phyloP scores from a whole-genome alignment of 2,113 vertebrate species.

The Epinephelus moara region DNA sequence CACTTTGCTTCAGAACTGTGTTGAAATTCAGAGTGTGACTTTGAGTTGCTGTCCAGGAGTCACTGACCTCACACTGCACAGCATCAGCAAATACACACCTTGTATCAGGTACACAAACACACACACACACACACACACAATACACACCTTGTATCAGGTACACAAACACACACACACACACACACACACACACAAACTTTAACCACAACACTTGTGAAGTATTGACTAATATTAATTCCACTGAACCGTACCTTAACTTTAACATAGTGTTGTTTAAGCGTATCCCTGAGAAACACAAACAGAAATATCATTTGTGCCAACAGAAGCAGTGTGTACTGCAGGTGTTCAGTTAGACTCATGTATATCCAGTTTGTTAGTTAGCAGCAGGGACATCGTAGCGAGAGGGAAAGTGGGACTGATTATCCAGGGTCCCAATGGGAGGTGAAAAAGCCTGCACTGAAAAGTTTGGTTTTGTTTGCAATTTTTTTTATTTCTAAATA shows the following conservation, averaged over 20 bases:
- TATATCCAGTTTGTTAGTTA: background rate
- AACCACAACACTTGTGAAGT: background rate
- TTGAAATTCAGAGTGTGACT: conserved; percentile 65
- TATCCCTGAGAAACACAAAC: background rate
- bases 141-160: conserved; percentile 63
- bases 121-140: conserved; percentile 15
- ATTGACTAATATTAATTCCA: background rate
- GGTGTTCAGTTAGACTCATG: background rate
- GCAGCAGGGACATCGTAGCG: background rate
- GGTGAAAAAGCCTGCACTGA: too few species aligned
- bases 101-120: conserved; percentile 50
- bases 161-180: too few species aligned
- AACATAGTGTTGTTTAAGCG: background rate
- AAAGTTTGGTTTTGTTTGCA: too few species aligned
- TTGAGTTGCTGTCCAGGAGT: conserved; percentile 79
- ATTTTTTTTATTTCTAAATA: too few species aligned
- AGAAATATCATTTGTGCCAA: background rate
- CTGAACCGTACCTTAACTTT: background rate
- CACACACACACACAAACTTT: background rate
- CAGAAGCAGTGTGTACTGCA: background rate
- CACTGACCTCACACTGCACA: conserved; percentile 72
- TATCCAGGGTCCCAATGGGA: too few species aligned
- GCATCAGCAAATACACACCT: conserved; percentile 71
- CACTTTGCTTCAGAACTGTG: conserved; percentile 67
- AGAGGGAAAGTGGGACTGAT: too few species aligned